Percentiles rank a stretch among this genome's conserved stretches.
Conservation (phyloP, 1,140 invertebrate genomes). For the Pachyrhynchus sulphureomaculatus region DNA sequence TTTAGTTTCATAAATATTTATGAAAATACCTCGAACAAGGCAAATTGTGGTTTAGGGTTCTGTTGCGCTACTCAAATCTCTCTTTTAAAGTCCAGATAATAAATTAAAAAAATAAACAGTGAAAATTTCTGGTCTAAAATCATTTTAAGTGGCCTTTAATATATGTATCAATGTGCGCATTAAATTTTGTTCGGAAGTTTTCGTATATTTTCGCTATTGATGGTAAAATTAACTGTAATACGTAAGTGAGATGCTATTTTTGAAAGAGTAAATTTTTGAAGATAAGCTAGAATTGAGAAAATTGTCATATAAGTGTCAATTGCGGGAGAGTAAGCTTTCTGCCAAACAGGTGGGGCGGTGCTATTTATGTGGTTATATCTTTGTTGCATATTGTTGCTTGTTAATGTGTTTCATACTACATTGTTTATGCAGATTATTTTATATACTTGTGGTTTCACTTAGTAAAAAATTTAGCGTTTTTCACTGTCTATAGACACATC, state of each 20-base stretch:
- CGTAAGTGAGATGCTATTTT: conserved; percentile 4
- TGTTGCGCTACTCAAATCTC: too few species aligned
- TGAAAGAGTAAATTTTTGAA: neutral
- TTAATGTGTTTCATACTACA: neutral
- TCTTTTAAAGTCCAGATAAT: neutral
- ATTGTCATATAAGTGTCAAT: conserved; percentile 2
- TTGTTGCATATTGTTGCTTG: conserved; percentile 16
- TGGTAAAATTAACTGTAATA: neutral
- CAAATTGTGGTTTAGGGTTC: too few species aligned
- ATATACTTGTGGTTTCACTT: neutral
- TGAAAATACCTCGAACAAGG: too few species aligned
- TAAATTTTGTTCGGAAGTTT: neutral
- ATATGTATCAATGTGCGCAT: neutral
- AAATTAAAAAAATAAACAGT: neutral
- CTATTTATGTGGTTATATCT: conserved; percentile 4
- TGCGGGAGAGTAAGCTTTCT: conserved; percentile 6
- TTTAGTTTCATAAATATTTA: too few species aligned
- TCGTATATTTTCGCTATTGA: neutral
- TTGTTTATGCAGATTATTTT: neutral
- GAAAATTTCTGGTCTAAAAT: neutral
- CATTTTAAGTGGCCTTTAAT: conserved; percentile 1
- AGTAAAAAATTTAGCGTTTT: too few species aligned
- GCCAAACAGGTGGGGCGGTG: conserved; percentile 6
- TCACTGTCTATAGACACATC: too few species aligned
- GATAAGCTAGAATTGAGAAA: neutral